Base-by-base conservation (phyloP, 2,888 invertebrate species). In the Dryadula phaetusa region DNA sequence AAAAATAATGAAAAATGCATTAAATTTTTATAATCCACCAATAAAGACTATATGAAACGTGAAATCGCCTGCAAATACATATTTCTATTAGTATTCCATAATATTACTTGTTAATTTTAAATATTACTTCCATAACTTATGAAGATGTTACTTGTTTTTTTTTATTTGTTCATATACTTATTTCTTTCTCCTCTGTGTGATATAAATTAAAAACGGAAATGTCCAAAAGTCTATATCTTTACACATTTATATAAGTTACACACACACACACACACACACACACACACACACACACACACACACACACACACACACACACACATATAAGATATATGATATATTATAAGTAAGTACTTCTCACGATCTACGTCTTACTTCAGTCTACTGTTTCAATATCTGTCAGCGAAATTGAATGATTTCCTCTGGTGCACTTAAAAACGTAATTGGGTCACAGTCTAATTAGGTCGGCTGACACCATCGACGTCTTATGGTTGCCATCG, bases 401-500 rank as follows among this genome's bases (percentile, higher is more conserved):
- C 61, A 62, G 64, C 54, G 32, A 53, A 62, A 64, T 66, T 71
- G 63, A 69, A 60, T 40, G 64, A 69, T 66, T 69, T 64, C 58
- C 46, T 32, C 10, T 62, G 56, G 56, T 62, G n/a, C 52, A 49
- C 34, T 71, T 69, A 67, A 86, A 87, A 83, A 79, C 71, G 84
- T 83, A 91, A 89, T 89, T 91, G 87, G 91, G 91, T 90, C 91
- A 85, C 85, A 83, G 81, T 80, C 83, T 87, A 90, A 90, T 89
- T 88, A 85, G 86, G 86, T 86, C 85, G 82, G 74, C 77, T 79
- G 83, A 78, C 82, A 85, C 82, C 83, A 84, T 80, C 81, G 81
- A 80, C 83, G 79, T 86, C 87, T 86, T 82, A 85, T 80, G 84
- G 83, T 80, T 77, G 75, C 81, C 81, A 80, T 85, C 79, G 79